These are phyloP conservation scores for Thaumetopoea pityocampa DNA, from an alignment of 1,140 invertebrate genomes.

Conservation along the genomic window DNA sequence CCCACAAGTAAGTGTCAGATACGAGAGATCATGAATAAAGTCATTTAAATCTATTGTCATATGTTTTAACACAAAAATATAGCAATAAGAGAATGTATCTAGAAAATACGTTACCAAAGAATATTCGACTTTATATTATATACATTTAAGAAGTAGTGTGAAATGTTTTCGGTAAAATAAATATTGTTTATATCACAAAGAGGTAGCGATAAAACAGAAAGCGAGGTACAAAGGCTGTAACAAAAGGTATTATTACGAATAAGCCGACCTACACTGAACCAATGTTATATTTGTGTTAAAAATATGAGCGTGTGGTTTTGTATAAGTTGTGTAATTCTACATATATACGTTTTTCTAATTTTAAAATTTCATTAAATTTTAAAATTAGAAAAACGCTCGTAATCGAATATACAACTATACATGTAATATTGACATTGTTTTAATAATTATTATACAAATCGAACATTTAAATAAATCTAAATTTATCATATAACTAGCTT, in stretches of 20 bases:
- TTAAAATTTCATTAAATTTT: no score
- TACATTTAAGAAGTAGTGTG: constrained; percentile 8
- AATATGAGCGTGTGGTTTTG: no score
- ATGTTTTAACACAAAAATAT: constrained; percentile 39
- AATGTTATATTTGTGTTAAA: constrained; percentile 10
- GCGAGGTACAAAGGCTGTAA: constrained; percentile 51
- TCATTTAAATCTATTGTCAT: constrained; percentile 72
- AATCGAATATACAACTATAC: no score
- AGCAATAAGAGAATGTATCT: constrained; percentile 21
- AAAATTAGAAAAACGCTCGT: no score
- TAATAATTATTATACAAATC: no score
- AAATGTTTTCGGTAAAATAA: constrained; percentile 4
- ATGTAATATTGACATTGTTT: no score
- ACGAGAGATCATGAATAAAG: constrained; percentile 57
- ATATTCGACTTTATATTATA: constrained; percentile 28
- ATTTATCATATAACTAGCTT: no score
- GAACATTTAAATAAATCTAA: no score
- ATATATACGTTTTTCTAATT: no score
- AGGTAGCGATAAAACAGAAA: constrained; percentile 64
- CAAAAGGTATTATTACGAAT: constrained; percentile 60
- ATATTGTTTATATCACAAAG: constrained; percentile 39
- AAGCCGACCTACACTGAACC: constrained; percentile 25
- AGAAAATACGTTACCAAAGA: constrained; percentile 5
- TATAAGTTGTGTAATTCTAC: no score
- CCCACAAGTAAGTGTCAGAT: constrained; percentile 39